Percentiles rank a stretch among this genome's conserved stretches.
Conservation (phyloP, 2,113 vertebrate genomes). For the Triplophysa tibetana region DNA sequence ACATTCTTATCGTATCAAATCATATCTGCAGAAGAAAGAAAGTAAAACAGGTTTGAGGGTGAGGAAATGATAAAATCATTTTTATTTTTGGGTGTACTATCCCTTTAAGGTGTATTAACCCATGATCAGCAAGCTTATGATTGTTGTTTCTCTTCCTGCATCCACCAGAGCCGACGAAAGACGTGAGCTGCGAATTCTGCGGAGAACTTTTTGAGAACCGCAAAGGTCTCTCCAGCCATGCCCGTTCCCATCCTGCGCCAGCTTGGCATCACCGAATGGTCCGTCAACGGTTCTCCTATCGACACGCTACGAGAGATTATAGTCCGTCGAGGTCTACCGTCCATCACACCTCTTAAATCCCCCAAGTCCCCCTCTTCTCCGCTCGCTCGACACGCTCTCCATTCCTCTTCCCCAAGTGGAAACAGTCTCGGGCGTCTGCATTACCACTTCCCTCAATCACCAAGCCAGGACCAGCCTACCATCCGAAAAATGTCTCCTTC, state of each 20-base stretch:
- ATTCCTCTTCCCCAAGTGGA: slow-evolving; percentile 62
- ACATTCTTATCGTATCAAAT: background rate
- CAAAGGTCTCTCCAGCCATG: slow-evolving; percentile 93
- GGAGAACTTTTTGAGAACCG: slow-evolving; percentile 95
- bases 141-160: background rate
- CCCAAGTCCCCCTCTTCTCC: slow-evolving; percentile 71
- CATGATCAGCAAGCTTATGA: background rate
- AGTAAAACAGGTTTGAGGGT: no score
- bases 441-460: slow-evolving; percentile 66
- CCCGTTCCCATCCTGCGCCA: slow-evolving; percentile 92
- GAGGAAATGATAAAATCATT: background rate
- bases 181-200: slow-evolving; percentile 83
- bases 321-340: slow-evolving; percentile 72
- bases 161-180: slow-evolving; percentile 73
- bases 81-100: background rate
- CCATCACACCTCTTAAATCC: slow-evolving; percentile 69
- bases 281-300: slow-evolving; percentile 92
- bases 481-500: slow-evolving; percentile 61
- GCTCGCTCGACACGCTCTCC: slow-evolving; percentile 46
- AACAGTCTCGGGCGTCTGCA: slow-evolving; percentile 62
- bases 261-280: slow-evolving; percentile 95
- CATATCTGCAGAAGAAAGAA: no score
- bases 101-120: background rate
- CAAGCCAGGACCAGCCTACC: slow-evolving; percentile 62
- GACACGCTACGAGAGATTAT: slow-evolving; percentile 84